Percentiles rank a stretch among this genome's conserved stretches.
phyloP scores from a whole-genome alignment of 2,797 vertebrate species.

The Lithobates sylvaticus region DNA sequence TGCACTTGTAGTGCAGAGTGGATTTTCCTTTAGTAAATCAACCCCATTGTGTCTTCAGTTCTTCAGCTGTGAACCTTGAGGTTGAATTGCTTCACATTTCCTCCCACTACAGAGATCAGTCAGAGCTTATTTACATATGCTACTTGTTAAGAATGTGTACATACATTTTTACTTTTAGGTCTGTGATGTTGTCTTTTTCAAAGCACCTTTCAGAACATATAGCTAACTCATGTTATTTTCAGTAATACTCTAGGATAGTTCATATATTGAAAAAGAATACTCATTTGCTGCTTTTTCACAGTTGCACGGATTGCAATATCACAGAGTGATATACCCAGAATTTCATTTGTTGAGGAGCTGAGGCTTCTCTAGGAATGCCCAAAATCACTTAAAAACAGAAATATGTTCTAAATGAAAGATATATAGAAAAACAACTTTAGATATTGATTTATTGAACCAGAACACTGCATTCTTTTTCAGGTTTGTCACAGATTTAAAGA shows the following conservation, averaged over 20 bases:
- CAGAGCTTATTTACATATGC: no score
- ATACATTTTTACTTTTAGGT: neutral
- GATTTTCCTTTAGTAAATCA: no score
- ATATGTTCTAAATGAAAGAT: slow-evolving; percentile 13
- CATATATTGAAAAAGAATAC: slow-evolving; percentile 21
- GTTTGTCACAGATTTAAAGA: neutral
- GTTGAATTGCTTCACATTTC: no score
- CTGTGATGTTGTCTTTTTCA: neutral
- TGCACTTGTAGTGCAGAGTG: no score
- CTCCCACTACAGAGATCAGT: no score
- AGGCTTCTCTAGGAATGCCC: neutral
- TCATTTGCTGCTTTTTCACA: neutral
- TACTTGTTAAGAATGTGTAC: no score
- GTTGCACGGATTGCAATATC: slow-evolving; percentile 24
- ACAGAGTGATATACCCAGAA: slow-evolving; percentile 26
- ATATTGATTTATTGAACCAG: neutral
- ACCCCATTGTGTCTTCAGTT: no score
- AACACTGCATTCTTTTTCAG: neutral
- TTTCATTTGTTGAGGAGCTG: slow-evolving; percentile 16
- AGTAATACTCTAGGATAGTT: slow-evolving; percentile 20
- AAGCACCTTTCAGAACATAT: neutral
- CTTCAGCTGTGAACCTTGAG: no score
- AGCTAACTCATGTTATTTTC: slow-evolving; percentile 11
- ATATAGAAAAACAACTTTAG: neutral
- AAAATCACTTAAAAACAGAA: slow-evolving; percentile 1